phyloP scores from a whole-genome alignment of 2,113 vertebrate species.

The Hydrolagus affinis region DNA sequence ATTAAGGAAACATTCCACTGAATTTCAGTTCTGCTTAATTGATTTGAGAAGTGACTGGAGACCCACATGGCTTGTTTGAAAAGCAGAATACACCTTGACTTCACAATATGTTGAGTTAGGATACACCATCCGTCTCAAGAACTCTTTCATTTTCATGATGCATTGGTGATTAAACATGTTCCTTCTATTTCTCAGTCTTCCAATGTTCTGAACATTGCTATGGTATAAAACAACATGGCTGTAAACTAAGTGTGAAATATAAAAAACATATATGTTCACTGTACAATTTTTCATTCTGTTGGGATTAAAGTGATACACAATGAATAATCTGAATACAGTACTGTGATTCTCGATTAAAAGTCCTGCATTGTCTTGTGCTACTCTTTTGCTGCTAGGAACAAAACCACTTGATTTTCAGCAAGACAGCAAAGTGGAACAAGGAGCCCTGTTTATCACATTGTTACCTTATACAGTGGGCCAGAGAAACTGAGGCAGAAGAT shows the following conservation, averaged over 20 bases:
- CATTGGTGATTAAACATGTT: not conserved
- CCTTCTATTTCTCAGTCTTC: no score
- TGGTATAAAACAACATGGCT: not conserved
- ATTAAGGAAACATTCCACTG: not conserved
- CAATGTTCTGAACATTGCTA: no score
- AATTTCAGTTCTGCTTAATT: conserved; percentile 8
- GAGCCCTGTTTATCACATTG: no score
- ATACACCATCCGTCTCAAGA: not conserved
- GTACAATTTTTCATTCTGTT: not conserved
- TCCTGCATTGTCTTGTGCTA: not conserved
- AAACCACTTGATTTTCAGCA: no score
- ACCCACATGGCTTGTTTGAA: not conserved
- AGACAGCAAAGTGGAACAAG: no score
- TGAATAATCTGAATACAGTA: not conserved
- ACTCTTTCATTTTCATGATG: not conserved
- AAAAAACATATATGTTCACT: not conserved
- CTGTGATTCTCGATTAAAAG: not conserved
- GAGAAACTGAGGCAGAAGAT: no score
- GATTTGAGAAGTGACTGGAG: not conserved
- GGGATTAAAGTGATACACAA: not conserved
- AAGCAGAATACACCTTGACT: not conserved
- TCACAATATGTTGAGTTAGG: not conserved
- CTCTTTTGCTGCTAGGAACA: no score
- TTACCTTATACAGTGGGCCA: no score
- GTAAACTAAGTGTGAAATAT: not conserved